Evolutionary conservation across 2,113 vertebrate genomes (phyloP).

Genomic region (Ariopsis seemanni): DNA sequence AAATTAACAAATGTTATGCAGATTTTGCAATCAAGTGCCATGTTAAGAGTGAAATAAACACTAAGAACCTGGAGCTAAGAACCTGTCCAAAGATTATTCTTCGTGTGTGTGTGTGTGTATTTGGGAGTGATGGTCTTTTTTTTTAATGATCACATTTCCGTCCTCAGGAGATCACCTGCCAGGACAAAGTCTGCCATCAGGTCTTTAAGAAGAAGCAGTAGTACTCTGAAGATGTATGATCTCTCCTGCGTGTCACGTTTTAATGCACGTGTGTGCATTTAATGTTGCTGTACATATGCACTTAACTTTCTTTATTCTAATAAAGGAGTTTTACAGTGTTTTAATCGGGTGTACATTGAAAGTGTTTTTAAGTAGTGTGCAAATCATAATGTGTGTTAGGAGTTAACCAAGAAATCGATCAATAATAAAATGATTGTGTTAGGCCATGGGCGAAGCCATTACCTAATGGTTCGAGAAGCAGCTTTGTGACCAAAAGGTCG

Average conservation of each 20-base stretch:
- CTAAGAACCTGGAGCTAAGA: too few relatives aligned
- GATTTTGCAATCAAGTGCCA: not conserved
- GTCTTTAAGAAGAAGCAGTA: constrained; percentile 83
- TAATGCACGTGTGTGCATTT: not conserved
- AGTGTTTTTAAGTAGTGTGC: not conserved
- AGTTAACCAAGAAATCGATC: not conserved
- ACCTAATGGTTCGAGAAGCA: too few relatives aligned
- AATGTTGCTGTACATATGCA: constrained; percentile 4
- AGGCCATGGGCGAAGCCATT: too few relatives aligned
- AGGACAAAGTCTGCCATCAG: constrained; percentile 88
- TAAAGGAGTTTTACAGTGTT: constrained; percentile 1
- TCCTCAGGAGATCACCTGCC: constrained; percentile 82
- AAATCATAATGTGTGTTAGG: not conserved
- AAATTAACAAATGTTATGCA: not conserved
- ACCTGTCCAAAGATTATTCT: not conserved
- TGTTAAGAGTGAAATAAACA: not conserved
- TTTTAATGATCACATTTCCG: constrained; percentile 5
- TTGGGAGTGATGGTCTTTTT: not conserved
- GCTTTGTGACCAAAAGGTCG: too few relatives aligned
- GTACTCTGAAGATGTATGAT: constrained; percentile 21
- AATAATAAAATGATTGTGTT: not conserved
- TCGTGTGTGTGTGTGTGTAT: not conserved
- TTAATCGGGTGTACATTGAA: not conserved
- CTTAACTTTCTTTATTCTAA: not conserved
- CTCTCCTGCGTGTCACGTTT: not conserved